Percentiles rank a stretch among this genome's conserved stretches.
Evolutionary conservation across 1,140 invertebrate genomes (phyloP).

Genomic region (Magallana gigas): DNA sequence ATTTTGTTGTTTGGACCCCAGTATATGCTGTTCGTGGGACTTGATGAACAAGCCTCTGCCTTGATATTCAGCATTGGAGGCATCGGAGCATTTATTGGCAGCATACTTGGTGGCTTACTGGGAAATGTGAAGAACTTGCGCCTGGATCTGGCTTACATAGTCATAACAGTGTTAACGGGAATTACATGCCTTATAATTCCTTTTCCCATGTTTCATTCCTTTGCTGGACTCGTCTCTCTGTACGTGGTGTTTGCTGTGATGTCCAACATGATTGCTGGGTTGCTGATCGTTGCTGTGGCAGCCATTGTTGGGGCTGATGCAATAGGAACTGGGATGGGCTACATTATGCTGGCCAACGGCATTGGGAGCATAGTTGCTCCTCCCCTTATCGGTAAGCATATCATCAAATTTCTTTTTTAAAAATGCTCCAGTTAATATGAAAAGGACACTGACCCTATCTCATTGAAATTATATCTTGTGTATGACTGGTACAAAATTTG

Average conservation of each 20-base stretch:
- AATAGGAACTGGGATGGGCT: conserved; percentile 70
- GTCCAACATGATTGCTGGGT: conserved; percentile 70
- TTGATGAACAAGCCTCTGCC: conserved; percentile 62
- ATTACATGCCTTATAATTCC: conserved; percentile 56
- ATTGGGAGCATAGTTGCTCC: conserved; percentile 71
- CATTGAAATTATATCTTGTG: no score
- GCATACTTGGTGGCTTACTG: conserved; percentile 67
- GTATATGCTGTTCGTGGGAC: conserved; percentile 57
- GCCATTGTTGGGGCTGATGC: conserved; percentile 69
- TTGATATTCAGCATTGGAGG: conserved; percentile 62
- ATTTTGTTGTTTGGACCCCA: conserved; percentile 67
- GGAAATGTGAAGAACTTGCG: conserved; percentile 64
- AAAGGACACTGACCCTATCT: no score
- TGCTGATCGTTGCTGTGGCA: conserved; percentile 67
- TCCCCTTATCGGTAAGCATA: conserved; percentile 68
- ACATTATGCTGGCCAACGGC: conserved; percentile 74
- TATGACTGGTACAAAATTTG: no score
- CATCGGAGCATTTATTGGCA: conserved; percentile 66
- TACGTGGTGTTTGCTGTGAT: conserved; percentile 60
- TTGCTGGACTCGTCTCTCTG: conserved; percentile 46
- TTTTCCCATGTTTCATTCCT: conserved; percentile 47
- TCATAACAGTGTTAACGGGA: conserved; percentile 63
- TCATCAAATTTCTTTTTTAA: neutral
- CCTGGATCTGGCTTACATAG: conserved; percentile 61
- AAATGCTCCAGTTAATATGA: no score